Percentiles rank a stretch among this genome's conserved stretches.
These are phyloP conservation scores for Hipparchia semele DNA, from an alignment of 2,888 invertebrate genomes.

Conservation along the genomic window DNA sequence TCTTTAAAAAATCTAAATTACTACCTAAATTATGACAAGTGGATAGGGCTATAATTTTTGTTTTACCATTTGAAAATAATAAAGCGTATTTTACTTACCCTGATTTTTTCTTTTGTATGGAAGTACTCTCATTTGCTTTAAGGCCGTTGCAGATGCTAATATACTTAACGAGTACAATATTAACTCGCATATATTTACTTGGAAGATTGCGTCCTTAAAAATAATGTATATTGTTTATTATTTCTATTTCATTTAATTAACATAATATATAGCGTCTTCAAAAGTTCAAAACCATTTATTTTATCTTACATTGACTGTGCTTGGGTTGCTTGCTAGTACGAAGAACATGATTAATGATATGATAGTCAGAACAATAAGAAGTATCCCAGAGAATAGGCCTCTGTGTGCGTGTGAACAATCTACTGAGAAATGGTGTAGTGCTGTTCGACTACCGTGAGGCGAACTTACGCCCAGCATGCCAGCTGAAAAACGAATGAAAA, in stretches of 20 bases:
- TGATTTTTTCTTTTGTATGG: slow-evolving; percentile 85
- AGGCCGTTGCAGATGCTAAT: slow-evolving; percentile 84
- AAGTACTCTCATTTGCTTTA: slow-evolving; percentile 87
- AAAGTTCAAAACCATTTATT: slow-evolving; percentile 2
- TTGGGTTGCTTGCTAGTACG: slow-evolving; percentile 87
- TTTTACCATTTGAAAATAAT: no score
- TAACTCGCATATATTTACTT: slow-evolving; percentile 90
- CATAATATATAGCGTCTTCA: neutral
- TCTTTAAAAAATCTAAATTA: neutral
- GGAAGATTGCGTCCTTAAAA: slow-evolving; percentile 85
- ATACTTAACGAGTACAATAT: slow-evolving; percentile 87
- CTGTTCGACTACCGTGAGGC: slow-evolving; percentile 68
- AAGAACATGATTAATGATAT: slow-evolving; percentile 96
- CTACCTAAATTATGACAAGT: neutral
- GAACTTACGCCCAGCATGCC: slow-evolving; percentile 80
- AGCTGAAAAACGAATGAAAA: slow-evolving; percentile 65
- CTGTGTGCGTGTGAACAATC: slow-evolving; percentile 94
- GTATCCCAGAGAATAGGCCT: slow-evolving; percentile 88
- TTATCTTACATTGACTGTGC: slow-evolving; percentile 78
- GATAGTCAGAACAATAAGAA: slow-evolving; percentile 91
- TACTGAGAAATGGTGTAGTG: slow-evolving; percentile 87
- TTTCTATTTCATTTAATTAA: neutral
- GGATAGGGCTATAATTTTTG: neutral
- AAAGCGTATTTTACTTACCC: slow-evolving; percentile 55
- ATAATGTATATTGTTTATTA: slow-evolving; percentile 19